Conservation (phyloP, 2,888 invertebrate genomes). For the Melieria picta region DNA sequence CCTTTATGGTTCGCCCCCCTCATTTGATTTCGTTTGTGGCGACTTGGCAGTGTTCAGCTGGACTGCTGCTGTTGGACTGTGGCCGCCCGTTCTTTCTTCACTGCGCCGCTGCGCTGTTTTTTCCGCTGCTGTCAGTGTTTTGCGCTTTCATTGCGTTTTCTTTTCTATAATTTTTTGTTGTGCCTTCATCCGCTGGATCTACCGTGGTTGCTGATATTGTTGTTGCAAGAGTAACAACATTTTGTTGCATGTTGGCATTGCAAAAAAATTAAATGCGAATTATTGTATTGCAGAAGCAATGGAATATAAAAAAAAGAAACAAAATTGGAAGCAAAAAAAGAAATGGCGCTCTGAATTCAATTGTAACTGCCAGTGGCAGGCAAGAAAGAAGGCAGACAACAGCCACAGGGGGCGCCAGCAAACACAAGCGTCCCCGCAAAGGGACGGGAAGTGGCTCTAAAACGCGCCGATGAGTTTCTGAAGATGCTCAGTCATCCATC, state of each 20-base stretch:
- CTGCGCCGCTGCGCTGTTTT: neutral
- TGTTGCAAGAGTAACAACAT: neutral
- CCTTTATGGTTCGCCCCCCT: too few relatives aligned
- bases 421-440: neutral
- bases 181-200: too few relatives aligned
- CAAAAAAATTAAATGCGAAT: slow-evolving; percentile 15
- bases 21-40: too few relatives aligned
- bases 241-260: slow-evolving; percentile 2
- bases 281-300: neutral
- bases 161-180: too few relatives aligned
- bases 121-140: neutral
- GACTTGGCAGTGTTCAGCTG: too few relatives aligned
- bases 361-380: slow-evolving; percentile 11
- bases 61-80: neutral
- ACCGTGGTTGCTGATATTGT: neutral
- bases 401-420: neutral
- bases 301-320: too few relatives aligned
- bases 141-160: neutral
- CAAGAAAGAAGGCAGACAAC: neutral
- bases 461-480: too few relatives aligned
- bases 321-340: neutral
- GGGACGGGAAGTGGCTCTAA: neutral
- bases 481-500: neutral
- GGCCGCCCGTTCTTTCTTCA: neutral
- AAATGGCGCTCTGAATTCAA: neutral